phyloP scores from a whole-genome alignment of 2,797 vertebrate genomes.

The Phataginus tetradactyla region DNA sequence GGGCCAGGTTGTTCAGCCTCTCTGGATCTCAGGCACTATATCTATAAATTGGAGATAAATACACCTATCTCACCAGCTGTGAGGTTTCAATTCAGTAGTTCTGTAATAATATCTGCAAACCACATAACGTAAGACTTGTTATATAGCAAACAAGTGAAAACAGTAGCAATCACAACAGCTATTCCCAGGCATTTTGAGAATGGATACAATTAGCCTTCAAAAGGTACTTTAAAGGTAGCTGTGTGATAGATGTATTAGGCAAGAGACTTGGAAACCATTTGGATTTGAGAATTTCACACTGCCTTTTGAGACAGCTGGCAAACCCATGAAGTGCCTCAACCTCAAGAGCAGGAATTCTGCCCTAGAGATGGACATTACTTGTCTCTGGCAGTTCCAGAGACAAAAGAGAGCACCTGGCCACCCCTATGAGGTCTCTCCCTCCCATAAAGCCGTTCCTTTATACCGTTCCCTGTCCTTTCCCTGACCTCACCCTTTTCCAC shows the following conservation, averaged over 20 bases:
- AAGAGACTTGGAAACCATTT: background rate
- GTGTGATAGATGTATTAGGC: background rate
- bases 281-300: constrained; percentile 30
- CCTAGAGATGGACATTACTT: constrained; percentile 9
- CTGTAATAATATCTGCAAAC: background rate
- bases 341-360: constrained; percentile 45
- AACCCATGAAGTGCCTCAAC: constrained; percentile 14
- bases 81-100: background rate
- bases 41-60: constrained; percentile 5
- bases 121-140: background rate
- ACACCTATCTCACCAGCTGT: background rate
- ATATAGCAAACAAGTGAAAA: background rate
- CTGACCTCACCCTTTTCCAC: constrained; percentile 31
- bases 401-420: background rate
- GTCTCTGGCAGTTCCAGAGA: background rate
- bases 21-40: background rate
- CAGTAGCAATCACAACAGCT: background rate
- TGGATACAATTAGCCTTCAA: constrained; percentile 27
- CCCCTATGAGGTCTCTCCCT: background rate
- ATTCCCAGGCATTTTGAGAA: background rate
- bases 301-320: constrained; percentile 44
- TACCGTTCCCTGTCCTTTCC: constrained; percentile 51
- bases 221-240: background rate
- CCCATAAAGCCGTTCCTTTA: background rate
- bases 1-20: background rate